Evolutionary conservation across 2,888 invertebrate species (phyloP), one percentile per base, ranked within the genome.

Genomic region (Antitype chi): DNA sequence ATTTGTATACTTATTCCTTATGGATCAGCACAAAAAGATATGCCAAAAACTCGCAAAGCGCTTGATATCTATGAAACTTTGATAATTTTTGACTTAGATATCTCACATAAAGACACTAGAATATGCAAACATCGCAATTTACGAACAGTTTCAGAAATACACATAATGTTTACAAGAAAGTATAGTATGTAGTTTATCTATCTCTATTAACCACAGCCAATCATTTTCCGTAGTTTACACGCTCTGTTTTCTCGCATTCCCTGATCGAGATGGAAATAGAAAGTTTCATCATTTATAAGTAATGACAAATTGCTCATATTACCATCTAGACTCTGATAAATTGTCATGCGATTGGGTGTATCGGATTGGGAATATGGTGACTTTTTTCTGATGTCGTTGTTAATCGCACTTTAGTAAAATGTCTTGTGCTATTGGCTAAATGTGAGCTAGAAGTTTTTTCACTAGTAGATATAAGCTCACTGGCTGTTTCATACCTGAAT

Each of bases 221-320:
- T 82, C 53, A 82, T 77, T 53, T 76, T 71, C 78, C 47, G 53
- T 53, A 66, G 86, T 76, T 82, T 72, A 73, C 84, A 86, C 79
- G 83, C 83, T 83, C 86, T 86, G 74, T 71, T 86, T 86, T 74
- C 86, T 62, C 53, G 57, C 72, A 62, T 78, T 64, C 78, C 38
- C n/a, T 74, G 49, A 49, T 83, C 68, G 59, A 66, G 62, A 86
- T 83, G 71, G 62, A 78, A 86, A 69, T 59, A 86, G 79, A 86
- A 83, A 83, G 86, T 83, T 57, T 62, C 55, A 82, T 76, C 68
- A 72, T 70, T 75, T 63, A 85, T 76, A 72, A 82, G 57, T 64
- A 85, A 73, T 72, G 70, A 77, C 70, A 83, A 70, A 82, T 83
- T 83, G 72, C 72, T 77, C 15, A 17, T 73, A 68, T 85, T 76